phyloP scores from a whole-genome alignment of 2,797 vertebrate species.

The Urocyon cinereoargenteus region DNA sequence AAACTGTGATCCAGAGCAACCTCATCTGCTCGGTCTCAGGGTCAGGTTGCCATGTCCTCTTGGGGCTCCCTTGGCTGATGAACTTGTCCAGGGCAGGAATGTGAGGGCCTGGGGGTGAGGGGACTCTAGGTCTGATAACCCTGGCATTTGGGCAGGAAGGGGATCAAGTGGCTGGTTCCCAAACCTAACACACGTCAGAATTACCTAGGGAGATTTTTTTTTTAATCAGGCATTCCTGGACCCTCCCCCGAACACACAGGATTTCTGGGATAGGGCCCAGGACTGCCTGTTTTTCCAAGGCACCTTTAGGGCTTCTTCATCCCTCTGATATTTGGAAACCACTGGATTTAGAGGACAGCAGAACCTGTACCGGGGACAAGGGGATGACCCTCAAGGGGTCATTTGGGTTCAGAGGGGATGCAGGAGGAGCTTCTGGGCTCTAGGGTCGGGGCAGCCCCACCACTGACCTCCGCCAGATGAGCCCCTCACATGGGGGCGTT shows the following conservation, averaged over 20 bases:
- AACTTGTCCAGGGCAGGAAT: neutral
- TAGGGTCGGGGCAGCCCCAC: neutral
- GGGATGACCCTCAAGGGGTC: neutral
- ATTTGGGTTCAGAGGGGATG: too few species aligned
- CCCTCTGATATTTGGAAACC: fast-evolving
- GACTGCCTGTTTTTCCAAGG: neutral
- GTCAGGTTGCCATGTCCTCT: neutral
- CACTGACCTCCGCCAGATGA: neutral
- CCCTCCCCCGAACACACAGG: neutral
- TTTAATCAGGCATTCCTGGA: neutral
- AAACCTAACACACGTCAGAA: neutral
- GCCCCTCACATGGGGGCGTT: fast-evolving
- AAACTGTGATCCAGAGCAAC: neutral
- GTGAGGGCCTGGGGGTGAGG: neutral
- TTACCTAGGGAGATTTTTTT: neutral
- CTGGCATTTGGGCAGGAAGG: neutral
- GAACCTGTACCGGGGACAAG: neutral
- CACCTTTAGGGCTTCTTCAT: neutral
- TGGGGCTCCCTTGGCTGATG: neutral
- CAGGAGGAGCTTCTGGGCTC: neutral
- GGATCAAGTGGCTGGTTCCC: neutral
- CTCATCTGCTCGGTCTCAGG: fast-evolving
- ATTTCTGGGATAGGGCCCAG: neutral
- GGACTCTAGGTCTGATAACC: neutral
- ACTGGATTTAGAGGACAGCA: neutral